Percentiles rank a stretch among this genome's conserved stretches.
phyloP scores from a whole-genome alignment of 2,888 invertebrate genomes.

The Zeuzera pyrina region DNA sequence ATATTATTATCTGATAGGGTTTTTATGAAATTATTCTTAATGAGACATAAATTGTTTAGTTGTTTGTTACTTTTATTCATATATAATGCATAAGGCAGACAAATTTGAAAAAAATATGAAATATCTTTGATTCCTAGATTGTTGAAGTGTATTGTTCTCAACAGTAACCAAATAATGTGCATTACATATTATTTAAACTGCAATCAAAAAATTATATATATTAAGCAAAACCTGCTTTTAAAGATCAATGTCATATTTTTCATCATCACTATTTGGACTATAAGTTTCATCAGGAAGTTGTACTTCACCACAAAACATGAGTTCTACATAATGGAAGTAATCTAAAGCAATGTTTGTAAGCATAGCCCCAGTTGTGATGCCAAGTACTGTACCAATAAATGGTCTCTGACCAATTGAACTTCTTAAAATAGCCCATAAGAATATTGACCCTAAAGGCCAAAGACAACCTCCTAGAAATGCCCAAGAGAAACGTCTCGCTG shows the following conservation, averaged over 20 bases:
- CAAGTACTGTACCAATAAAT: slow-evolving; percentile 76
- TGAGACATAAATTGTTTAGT: too few relatives aligned
- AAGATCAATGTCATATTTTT: slow-evolving; percentile 67
- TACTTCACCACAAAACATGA: slow-evolving; percentile 69
- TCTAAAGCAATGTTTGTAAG: slow-evolving; percentile 76
- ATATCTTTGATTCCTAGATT: too few relatives aligned
- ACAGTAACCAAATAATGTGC: slow-evolving; percentile 22
- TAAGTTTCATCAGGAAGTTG: slow-evolving; percentile 57
- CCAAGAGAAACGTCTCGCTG: slow-evolving; percentile 76
- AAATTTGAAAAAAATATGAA: too few relatives aligned
- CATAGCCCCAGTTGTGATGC: slow-evolving; percentile 79
- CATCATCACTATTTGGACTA: slow-evolving; percentile 67
- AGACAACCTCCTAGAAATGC: slow-evolving; percentile 85
- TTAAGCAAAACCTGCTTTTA: slow-evolving; percentile 20
- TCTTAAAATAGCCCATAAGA: slow-evolving; percentile 90
- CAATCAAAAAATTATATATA: slow-evolving; percentile 11
- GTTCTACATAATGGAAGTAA: slow-evolving; percentile 77
- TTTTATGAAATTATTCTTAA: too few relatives aligned
- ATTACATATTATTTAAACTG: slow-evolving; percentile 16
- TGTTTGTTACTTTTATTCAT: too few relatives aligned
- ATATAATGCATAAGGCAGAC: too few relatives aligned
- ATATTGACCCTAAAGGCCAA: slow-evolving; percentile 91
- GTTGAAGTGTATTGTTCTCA: too few relatives aligned
- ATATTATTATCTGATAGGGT: too few relatives aligned
- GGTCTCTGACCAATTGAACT: slow-evolving; percentile 83